Base-by-base conservation (phyloP, 1,140 invertebrate genomes). In the Triops cancriformis region DNA sequence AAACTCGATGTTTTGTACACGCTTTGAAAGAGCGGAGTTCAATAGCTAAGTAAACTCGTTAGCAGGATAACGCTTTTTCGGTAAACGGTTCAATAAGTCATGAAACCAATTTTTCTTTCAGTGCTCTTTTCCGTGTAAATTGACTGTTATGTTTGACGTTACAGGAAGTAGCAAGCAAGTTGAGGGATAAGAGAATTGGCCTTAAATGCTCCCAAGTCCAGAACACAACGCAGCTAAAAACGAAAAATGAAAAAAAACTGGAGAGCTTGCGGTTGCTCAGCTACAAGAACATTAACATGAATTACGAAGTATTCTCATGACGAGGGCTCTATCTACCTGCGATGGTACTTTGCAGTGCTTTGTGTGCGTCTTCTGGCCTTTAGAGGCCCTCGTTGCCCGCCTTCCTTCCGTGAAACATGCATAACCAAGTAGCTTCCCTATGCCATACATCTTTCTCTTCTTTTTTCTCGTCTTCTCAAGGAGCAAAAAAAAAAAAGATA, bases 391-490 rank as follows among this genome's bases (percentile, higher is more conserved):
- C 51, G 14, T 64, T 64, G 14, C 51, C 51, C 51, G 51, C 51
- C 51, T 64, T 64, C 51, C 51, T 64, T 64, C 51, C 51, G 51
- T 23, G 51, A 64, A 23, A 23, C 51, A 14, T 64, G 51, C 51
- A 64, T 64, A 64, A 64, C 51, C 51, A 64, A 64, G 51, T 64
- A 64, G n/a, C 51, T 64, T 64, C 51, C 23, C 51, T 64, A 18
- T 75, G 73, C n/a, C 18, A 77, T 31, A 18, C 11, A 6, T 74
- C 72, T 76, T 77, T 77, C 76, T 42, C 5, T 76, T 73, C 73
- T 0, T 28, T 77, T 45, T 31, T 4, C 5, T 51, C 10, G 12
- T 27, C 10, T n/a, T 51, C 1, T 43, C 42, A 45, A 12, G 51
- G 9, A 64, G 51, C 14, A 10, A 64, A 23, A 64, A 5, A 10